phyloP scores from a whole-genome alignment of 2,113 vertebrate species.

The Amphiprion ocellaris region DNA sequence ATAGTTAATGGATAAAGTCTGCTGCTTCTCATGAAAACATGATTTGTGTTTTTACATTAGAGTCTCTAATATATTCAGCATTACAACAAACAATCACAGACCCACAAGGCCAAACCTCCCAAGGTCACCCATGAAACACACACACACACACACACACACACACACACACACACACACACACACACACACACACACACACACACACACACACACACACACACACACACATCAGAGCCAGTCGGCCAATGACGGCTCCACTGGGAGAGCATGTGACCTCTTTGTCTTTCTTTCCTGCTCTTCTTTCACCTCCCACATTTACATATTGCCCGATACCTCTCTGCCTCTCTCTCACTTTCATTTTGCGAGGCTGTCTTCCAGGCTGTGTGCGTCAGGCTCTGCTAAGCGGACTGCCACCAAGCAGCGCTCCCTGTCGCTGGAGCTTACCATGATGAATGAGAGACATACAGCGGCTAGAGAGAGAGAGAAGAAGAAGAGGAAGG shows the following conservation, averaged over 20 bases:
- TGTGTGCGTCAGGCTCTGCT: conserved; percentile 77
- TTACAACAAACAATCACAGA: background rate
- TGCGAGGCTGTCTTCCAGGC: conserved; percentile 69
- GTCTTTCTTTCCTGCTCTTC: conserved; percentile 30
- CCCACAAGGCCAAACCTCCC: background rate
- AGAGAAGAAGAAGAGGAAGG: background rate
- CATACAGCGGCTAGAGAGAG: conserved; percentile 2
- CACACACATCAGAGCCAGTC: conserved; percentile 9
- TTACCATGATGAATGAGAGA: conserved; percentile 78
- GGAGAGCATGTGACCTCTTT: conserved; percentile 64
- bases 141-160: conserved; percentile 10
- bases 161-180: conserved; percentile 5
- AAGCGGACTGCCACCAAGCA: conserved; percentile 75
- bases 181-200: conserved; percentile 62
- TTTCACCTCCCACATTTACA: conserved; percentile 42
- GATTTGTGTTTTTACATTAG: background rate
- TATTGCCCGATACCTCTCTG: conserved; percentile 21
- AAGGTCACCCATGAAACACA: background rate
- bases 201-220: conserved; percentile 22
- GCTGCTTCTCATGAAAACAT: background rate
- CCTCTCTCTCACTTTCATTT: conserved; percentile 64
- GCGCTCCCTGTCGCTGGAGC: conserved; percentile 60
- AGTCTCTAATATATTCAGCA: background rate
- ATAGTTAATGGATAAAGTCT: background rate
- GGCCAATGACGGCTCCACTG: conserved; percentile 60